Base-by-base conservation (phyloP, 2,797 vertebrate genomes). In the Tragopan temminckii region DNA sequence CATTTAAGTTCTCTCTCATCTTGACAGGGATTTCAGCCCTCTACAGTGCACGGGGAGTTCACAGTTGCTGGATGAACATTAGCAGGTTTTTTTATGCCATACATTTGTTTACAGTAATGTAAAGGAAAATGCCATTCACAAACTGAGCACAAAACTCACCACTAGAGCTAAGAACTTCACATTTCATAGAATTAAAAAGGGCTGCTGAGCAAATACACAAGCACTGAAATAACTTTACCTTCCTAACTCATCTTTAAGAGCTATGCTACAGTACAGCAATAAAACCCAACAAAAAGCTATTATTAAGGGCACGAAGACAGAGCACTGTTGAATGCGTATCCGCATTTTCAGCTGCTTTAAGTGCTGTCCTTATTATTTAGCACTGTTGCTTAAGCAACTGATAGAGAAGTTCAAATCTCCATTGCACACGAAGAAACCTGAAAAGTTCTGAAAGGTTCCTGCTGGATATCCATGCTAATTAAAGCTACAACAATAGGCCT, bases 21-120 rank as follows among this genome's bases (percentile, higher is more conserved):
- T 86, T 91, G 14, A 86, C 53, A 82, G 12, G 35, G 23, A 91
- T 91, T 91, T 82, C n/a, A 90, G 38, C 53, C 38, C 29, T 68
- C 48, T 40, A 18, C 24, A 24, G 1, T 31, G 16, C 48, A 80
- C 5, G 25, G 13, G 31, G 18, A 83, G n/a, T 77, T 70, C 57
- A 77, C 68, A 94, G 64, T 57, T 38, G 74, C 20, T 64, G 36
- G 9, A 40, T 62, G 80, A 84, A 61, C 21, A 67, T 31, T 23
- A 31, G 3, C n/a, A 71, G 31, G 12, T 85, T 57, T 21, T 89
- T 62, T 64, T 52, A 8, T 11, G 38, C 4, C 27, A 75, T 21
- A 18, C 6, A 70, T 46, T 50, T 70, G 16, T 45, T 82, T 66
- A 78, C 18, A 77, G 38, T 1, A 3, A 59, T 31, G 74, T 45